Base-by-base conservation (phyloP, 1,140 invertebrate species). In the Papilio helenus region DNA sequence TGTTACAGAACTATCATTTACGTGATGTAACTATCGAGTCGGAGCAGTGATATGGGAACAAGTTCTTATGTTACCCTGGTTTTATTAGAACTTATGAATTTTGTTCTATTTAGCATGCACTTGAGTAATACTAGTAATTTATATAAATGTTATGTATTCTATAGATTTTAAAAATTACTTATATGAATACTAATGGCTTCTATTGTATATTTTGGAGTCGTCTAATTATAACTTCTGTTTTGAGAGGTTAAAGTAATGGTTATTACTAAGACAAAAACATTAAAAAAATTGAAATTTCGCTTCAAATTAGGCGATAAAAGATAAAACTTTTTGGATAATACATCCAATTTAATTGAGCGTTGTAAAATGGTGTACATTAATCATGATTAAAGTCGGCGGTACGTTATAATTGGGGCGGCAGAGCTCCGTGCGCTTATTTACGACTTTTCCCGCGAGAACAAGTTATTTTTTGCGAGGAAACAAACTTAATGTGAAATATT, bases 1-100 rank as follows among this genome's bases (percentile, higher is more conserved):
- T 73, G 83, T 81, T 74, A 80, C 76, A 81, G 80, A 88, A 86
- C 84, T 89, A 91, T 90, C 83, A 88, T 90, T 91, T 93, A 91
- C 88, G 90, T 92, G 89, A 93, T 91, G 87, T 88, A 90, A 92
- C 88, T 93, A 90, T 87, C 83, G 88, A 92, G 87, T 89, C 85
- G 82, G 82, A 89, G 81, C 74, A 86, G 83, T 89, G 85, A 86
- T 88, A 87, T 85, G 82, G 83, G 81, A 89, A 72, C 42, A 82
- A 83, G 85, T 80, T 76, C 85, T 85, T 42, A 20, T 72, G 71
- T 72, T 72, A 68, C 61, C 61, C 61, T 29, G 61, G 61, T 68
- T 68, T 68, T 68, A 68, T 68, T 29, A 68, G 61, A 68, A 68
- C 61, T 68, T 68, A 68, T 68, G 61, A 68, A 68, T 68, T 68